A percentile compares a stretch with the other conserved stretches of the same genome.
Evolutionary conservation across 2,113 vertebrate genomes (phyloP).

Genomic region (Ammodytes dubius): DNA sequence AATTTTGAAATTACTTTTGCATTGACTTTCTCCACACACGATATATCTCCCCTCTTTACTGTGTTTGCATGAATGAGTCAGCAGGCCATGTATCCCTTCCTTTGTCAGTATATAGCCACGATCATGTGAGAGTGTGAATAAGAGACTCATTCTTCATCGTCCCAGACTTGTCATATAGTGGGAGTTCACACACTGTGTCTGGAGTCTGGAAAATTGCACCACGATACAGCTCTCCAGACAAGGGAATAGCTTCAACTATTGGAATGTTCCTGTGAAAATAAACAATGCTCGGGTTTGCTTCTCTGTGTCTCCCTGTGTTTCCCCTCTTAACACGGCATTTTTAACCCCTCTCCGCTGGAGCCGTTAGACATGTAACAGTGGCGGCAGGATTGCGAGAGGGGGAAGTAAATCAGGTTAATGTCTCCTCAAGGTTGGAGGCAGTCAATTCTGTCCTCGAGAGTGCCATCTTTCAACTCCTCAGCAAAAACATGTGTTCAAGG

Average conservation of each 20-base stretch:
- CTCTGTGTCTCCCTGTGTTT: conserved; percentile 56
- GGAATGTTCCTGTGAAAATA: conserved; percentile 85
- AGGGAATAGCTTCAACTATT: conserved; percentile 83
- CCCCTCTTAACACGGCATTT: conserved; percentile 53
- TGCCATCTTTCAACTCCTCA: conserved; percentile 86
- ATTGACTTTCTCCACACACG: not conserved
- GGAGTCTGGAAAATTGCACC: conserved; percentile 80
- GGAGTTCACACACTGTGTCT: conserved; percentile 69
- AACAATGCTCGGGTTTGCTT: conserved; percentile 73
- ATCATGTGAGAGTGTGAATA: conserved; percentile 68
- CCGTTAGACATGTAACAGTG: conserved; percentile 73
- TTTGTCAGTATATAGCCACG: conserved; percentile 15
- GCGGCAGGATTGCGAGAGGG: conserved; percentile 51
- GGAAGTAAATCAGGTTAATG: conserved; percentile 82
- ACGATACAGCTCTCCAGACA: conserved; percentile 66
- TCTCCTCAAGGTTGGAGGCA: conserved; percentile 77
- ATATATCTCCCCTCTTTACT: conserved; percentile 1
- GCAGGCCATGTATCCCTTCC: conserved; percentile 22
- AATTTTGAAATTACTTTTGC: not conserved
- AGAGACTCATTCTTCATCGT: conserved; percentile 69
- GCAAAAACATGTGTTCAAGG: conserved; percentile 85
- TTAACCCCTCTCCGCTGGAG: conserved; percentile 54
- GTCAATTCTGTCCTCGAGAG: conserved; percentile 79
- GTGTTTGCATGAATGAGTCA: conserved; percentile 29
- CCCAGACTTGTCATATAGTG: conserved; percentile 59